phyloP scores from a whole-genome alignment of 1,140 invertebrate genomes.

The Zaprionus nigranus region DNA sequence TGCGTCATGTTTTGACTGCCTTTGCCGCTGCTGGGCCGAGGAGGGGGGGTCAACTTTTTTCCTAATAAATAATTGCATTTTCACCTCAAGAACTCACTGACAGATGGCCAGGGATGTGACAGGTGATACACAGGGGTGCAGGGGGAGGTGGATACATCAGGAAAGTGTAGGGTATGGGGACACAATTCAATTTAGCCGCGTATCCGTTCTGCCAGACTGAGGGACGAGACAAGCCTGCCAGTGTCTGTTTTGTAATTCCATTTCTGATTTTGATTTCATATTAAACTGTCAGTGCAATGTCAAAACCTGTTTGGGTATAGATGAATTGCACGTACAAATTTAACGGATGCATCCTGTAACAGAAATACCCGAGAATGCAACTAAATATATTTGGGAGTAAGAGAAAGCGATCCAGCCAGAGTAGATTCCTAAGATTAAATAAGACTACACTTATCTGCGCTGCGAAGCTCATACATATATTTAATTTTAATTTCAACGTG shows the following conservation, averaged over 20 bases:
- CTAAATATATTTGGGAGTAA: too few relatives aligned
- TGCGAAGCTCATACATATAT: too few relatives aligned
- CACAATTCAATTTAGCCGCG: constrained; percentile 78
- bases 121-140: too few relatives aligned
- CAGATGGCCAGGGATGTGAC: constrained; percentile 47
- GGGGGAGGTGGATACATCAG: neutral
- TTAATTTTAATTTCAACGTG: too few relatives aligned
- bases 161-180: constrained; percentile 20
- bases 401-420: too few relatives aligned
- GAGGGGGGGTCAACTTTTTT: constrained; percentile 25
- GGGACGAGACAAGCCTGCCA: constrained; percentile 13
- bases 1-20: constrained; percentile 35
- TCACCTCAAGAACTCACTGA: constrained; percentile 79
- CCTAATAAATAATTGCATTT: constrained; percentile 82
- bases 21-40: constrained; percentile 37
- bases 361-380: neutral
- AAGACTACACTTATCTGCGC: too few relatives aligned
- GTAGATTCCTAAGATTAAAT: too few relatives aligned
- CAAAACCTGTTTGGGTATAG: constrained; percentile 63
- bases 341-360: constrained; percentile 17
- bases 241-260: constrained; percentile 64
- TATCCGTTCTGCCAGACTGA: constrained; percentile 56
- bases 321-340: constrained; percentile 25
- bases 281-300: constrained; percentile 78
- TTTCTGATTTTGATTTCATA: constrained; percentile 77